Evolutionary conservation across 2,888 invertebrate species (phyloP), one percentile per base, ranked within the genome.

Genomic region (Dynastes tityus): DNA sequence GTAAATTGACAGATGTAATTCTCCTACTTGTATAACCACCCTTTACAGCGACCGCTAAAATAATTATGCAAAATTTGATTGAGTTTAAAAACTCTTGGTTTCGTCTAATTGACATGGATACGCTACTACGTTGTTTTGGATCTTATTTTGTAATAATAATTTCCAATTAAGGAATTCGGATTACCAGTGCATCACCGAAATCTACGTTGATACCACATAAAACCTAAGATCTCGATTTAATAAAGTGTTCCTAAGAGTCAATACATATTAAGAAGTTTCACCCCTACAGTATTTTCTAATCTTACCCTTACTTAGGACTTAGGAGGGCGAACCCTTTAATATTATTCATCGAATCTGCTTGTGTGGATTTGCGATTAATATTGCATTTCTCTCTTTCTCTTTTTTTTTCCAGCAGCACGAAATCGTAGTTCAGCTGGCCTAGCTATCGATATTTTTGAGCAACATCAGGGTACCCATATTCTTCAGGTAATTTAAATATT

Each of bases 381-480:
- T 55, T 73, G 45, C 73, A 73, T 61, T 58, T 73, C 55, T 71
- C 37, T 55, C 55, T 45, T 45, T 70, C 22, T 73, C 16, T 76
- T 58, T 77, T 77, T 77, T 37, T 73, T 93, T 93, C 55, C 91
- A 96, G 96, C 94, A 90, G 93, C 94, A 85, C 92, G 96, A 88
- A 90, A 89, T 84, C 91, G 96, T 88, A 82, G 87, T 77, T 92
- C 95, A 85, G 91, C 94, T 83, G 93, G 93, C 74, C 91, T 95
- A 83, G 95, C 96, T 81, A 92, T 96, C 91, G 97, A 97, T 86
- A 91, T 96, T 87, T 98, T 98, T 89, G 98, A 98, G 89, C 96
- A 97, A 88, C 97, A 98, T 89, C 98, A 98, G 90, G 98, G 98
- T 88, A 98, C 98, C 82, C 98, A 98, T 90, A 98, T 98, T 89